A percentile compares a stretch with the other conserved stretches of the same genome.
Evolutionary conservation across 2,797 vertebrate species (phyloP).

Genomic region (Melanogrammus aeglefinus): DNA sequence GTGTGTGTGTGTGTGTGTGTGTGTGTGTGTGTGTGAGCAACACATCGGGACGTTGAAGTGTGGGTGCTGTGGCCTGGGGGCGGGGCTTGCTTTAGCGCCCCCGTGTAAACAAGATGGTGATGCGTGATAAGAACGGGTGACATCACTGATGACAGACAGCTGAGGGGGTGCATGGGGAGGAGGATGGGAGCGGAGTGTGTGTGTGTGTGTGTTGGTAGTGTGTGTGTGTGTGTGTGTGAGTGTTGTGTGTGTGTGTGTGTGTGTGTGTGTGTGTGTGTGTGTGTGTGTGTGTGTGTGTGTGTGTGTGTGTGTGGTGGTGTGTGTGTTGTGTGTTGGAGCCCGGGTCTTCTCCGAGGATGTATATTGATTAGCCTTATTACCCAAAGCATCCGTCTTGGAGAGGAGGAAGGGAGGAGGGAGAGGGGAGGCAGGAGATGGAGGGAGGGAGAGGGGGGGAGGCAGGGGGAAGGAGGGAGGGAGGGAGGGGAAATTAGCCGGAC

Average conservation of each 20-base stretch:
- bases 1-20: too few relatives aligned
- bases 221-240: too few relatives aligned
- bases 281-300: too few relatives aligned
- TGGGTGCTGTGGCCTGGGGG: not conserved
- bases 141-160: constrained; percentile 71
- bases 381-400: constrained; percentile 77
- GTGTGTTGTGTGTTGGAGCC: not conserved
- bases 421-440: too few relatives aligned
- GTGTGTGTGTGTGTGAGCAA: not conserved
- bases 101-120: constrained; percentile 73
- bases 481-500: constrained; percentile 72
- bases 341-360: constrained; percentile 49
- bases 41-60: not conserved
- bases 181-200: too few relatives aligned
- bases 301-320: too few relatives aligned
- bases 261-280: too few relatives aligned
- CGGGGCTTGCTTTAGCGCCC: not conserved
- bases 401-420: constrained; percentile 53
- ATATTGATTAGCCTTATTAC: constrained; percentile 85
- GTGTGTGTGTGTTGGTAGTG: too few relatives aligned
- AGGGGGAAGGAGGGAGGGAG: too few relatives aligned
- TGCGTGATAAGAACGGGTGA: constrained; percentile 68
- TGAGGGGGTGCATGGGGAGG: constrained; percentile 64
- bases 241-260: too few relatives aligned
- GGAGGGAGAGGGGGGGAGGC: constrained; percentile 54